phyloP scores from a whole-genome alignment of 2,888 invertebrate genomes.

The Mechanitis messenoides region DNA sequence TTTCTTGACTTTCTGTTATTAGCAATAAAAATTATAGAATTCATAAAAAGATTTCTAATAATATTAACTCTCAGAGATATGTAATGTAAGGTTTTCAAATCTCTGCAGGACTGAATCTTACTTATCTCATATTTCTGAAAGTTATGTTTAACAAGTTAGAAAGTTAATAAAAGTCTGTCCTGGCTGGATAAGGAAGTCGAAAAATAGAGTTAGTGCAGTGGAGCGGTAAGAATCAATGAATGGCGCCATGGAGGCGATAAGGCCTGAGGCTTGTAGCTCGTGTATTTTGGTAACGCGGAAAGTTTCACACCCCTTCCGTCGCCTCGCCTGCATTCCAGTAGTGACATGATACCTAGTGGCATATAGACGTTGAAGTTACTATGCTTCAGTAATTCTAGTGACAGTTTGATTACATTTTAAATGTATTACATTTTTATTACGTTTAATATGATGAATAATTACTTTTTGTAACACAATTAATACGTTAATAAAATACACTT shows the following conservation, averaged over 20 bases:
- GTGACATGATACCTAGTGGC: conserved; percentile 29
- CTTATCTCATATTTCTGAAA: conserved; percentile 65
- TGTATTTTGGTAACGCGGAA: conserved; percentile 48
- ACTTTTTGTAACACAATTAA: too few species aligned
- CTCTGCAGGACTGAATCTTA: conserved; percentile 51
- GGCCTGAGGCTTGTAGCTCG: conserved; percentile 32
- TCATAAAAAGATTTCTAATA: conserved; percentile 10
- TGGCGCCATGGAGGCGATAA: conserved; percentile 51
- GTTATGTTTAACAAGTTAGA: conserved; percentile 67
- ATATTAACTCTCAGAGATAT: conserved; percentile 35
- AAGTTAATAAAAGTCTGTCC: conserved; percentile 65
- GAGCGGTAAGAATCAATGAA: conserved; percentile 50
- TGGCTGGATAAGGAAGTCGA: conserved; percentile 57
- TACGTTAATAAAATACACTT: too few species aligned
- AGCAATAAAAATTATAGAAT: conserved; percentile 8
- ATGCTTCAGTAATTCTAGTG: conserved; percentile 27
- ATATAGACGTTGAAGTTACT: conserved; percentile 24
- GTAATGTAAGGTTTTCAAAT: conserved; percentile 49
- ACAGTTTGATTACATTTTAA: conserved; percentile 11
- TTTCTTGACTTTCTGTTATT: conserved; percentile 8
- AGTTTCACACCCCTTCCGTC: conserved; percentile 33
- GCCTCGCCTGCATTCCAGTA: conserved; percentile 38
- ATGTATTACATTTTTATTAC: background rate
- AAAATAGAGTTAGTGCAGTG: conserved; percentile 59
- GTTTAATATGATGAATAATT: too few species aligned